Base-by-base conservation (phyloP, 2,888 invertebrate genomes). In the Amphipoea oculea region DNA sequence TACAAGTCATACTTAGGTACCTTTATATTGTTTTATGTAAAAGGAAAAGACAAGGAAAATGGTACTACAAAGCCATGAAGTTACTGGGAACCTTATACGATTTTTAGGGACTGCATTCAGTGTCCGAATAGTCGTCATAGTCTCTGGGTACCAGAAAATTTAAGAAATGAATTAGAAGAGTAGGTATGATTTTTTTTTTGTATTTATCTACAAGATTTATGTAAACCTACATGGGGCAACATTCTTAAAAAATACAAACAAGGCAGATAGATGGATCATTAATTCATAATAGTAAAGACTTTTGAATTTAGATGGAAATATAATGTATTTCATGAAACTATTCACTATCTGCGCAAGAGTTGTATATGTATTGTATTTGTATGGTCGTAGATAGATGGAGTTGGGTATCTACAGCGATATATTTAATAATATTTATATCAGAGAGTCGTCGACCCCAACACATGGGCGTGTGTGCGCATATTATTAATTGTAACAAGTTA, bases 391-490 rank as follows among this genome's bases (percentile, higher is more conserved):
- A 89, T 91, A 79, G 72, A 91, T 86, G 79, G 80, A 83, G 88
- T 86, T 89, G 82, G 83, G 82, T 88, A 86, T 83, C 86, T 86
- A 81, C 76, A 82, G 85, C 85, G 88, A 84, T 91, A 90, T 94
- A 93, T 94, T 91, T 92, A 94, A 92, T 92, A 94, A 93, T 93
- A 94, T 95, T 95, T 96, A 96, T 95, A 96, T 95, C 96, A 90
- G 83, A 88, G 91, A 92, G 95, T 95, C 96, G 93, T 90, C 94
- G 96, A 96, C 95, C 96, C 92, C 95, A 90, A 89, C 92, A 91
- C 87, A 91, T 92, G 93, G 91, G 90, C 92, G 91, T 91, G 88
- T 90, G 90, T 89, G 90, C 91, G 91, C 92, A 93, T 92, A 91
- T 90, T 90, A 88, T 81, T 82, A 89, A 84, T 88, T 88, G 63